Evolutionary conservation across 2,113 vertebrate genomes (phyloP).

Genomic region (Poeciliopsis occidentalis): DNA sequence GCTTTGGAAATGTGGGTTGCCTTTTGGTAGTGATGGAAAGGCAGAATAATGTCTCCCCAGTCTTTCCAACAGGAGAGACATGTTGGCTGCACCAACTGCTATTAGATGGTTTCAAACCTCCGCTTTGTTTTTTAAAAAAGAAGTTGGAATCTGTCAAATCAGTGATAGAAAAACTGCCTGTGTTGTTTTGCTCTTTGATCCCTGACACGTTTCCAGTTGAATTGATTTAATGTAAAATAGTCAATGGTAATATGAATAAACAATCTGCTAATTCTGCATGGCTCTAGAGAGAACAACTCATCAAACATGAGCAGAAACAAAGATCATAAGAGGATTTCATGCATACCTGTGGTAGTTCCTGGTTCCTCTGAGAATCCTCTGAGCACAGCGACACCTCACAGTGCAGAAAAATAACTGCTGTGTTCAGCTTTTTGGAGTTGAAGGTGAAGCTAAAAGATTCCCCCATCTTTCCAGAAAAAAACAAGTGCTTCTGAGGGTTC

Average conservation of each 20-base stretch:
- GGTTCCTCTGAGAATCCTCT: constrained; percentile 66
- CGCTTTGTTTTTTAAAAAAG: too few species aligned
- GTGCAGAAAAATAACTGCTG: constrained; percentile 89
- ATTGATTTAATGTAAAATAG: neutral
- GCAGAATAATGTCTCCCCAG: neutral
- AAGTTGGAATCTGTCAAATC: too few species aligned
- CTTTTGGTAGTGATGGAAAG: neutral
- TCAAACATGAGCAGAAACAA: neutral
- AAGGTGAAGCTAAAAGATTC: constrained; percentile 93
- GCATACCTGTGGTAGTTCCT: constrained; percentile 84
- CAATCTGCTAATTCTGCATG: too few species aligned
- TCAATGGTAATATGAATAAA: neutral
- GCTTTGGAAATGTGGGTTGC: neutral
- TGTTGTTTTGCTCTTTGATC: too few species aligned
- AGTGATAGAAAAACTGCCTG: too few species aligned
- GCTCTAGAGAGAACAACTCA: neutral
- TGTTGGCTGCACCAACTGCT: too few species aligned
- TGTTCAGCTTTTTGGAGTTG: constrained; percentile 83
- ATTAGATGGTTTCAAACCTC: too few species aligned
- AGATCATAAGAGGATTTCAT: neutral
- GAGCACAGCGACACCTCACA: constrained; percentile 91
- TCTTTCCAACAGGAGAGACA: too few species aligned
- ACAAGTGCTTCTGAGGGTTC: constrained; percentile 76
- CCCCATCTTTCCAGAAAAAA: constrained; percentile 73
- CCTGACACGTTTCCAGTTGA: neutral